A percentile compares a stretch with the other conserved stretches of the same genome.
Conservation (phyloP, 2,113 vertebrate genomes). For the Gallinago undulata region DNA sequence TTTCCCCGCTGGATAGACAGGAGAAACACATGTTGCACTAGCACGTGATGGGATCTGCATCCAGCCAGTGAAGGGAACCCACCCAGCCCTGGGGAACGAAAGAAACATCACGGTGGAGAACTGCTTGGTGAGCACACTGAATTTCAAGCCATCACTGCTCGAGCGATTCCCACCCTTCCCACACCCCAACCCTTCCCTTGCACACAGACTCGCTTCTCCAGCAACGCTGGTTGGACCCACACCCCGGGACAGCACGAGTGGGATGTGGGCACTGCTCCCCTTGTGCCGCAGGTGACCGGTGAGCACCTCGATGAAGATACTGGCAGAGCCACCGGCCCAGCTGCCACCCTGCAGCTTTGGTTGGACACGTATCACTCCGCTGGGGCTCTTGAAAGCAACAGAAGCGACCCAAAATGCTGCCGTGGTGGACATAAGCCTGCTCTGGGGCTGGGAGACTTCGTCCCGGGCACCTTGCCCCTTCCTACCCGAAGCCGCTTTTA, state of each 20-base stretch:
- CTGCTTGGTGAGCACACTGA: accelerated
- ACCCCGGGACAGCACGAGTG: background rate
- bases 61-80: background rate
- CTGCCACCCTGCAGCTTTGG: background rate
- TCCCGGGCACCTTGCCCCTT: background rate
- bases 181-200: background rate
- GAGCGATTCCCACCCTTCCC: background rate
- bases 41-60: accelerated
- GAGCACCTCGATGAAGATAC: background rate
- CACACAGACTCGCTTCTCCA: accelerated
- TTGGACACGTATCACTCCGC: background rate
- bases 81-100: background rate
- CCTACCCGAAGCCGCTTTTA: constrained; percentile 25
- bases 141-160: background rate
- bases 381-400: background rate
- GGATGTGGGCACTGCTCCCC: background rate
- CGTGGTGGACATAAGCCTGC: background rate
- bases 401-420: background rate
- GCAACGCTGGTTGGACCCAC: background rate
- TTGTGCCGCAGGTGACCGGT: accelerated
- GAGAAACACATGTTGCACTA: background rate
- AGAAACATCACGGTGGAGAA: background rate
- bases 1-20: background rate
- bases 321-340: background rate
- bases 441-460: background rate